A percentile compares a stretch with the other conserved stretches of the same genome.
Conservation (phyloP, 2,888 invertebrate genomes). For the Noctua pronuba region DNA sequence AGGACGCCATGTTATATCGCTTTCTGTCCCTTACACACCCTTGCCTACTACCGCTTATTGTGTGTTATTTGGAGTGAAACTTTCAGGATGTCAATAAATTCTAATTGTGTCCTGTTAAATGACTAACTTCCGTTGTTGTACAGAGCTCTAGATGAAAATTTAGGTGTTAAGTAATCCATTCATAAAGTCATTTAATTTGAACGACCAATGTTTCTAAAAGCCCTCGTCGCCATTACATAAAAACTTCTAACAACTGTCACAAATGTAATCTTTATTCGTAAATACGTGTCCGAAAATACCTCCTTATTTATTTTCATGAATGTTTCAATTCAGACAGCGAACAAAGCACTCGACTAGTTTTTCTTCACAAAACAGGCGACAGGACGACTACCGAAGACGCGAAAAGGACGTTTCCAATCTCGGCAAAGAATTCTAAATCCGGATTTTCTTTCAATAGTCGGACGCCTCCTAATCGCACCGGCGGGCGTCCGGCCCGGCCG, state of each 20-base stretch:
- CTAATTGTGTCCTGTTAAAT: background rate
- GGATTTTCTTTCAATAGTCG: conserved; percentile 64
- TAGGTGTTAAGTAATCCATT: background rate
- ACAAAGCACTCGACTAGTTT: conserved; percentile 39
- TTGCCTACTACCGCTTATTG: background rate
- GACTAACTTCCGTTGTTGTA: background rate
- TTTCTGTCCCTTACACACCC: conserved; percentile 19
- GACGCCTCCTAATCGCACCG: conserved; percentile 50
- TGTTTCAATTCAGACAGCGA: conserved; percentile 25
- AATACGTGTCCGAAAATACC: background rate
- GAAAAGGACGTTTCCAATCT: conserved; percentile 60
- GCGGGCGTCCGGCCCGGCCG: conserved; percentile 40
- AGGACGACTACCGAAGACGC: conserved; percentile 29
- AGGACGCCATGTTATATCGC: conserved; percentile 34
- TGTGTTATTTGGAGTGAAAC: background rate
- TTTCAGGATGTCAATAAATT: background rate
- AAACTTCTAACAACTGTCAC: background rate
- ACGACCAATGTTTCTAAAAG: background rate
- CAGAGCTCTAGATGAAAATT: background rate
- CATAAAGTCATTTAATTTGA: background rate
- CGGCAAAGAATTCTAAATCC: conserved; percentile 60
- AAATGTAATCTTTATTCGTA: background rate
- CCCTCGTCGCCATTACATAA: background rate
- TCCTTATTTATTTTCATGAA: conserved; percentile 23
- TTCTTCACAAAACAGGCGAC: conserved; percentile 46